These are phyloP conservation scores for Gorsachius goisagi DNA, from an alignment of 2,113 vertebrate species.

Conservation along the genomic window DNA sequence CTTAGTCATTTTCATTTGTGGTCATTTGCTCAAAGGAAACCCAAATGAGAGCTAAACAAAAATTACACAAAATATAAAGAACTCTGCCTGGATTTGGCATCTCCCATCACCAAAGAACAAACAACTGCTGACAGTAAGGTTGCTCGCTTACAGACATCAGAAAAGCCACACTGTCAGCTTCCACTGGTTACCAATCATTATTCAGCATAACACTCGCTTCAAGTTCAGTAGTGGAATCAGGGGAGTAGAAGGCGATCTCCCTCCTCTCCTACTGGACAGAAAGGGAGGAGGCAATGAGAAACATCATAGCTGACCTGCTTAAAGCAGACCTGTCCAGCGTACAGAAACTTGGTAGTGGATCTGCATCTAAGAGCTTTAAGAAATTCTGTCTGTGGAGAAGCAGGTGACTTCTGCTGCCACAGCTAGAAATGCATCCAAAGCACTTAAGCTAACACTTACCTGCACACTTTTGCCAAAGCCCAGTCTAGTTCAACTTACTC, in stretches of 20 bases:
- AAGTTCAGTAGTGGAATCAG: neutral
- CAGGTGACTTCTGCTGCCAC: neutral
- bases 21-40: neutral
- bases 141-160: neutral
- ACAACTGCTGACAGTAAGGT: neutral
- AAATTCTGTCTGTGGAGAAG: neutral
- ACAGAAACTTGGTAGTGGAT: neutral
- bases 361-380: neutral
- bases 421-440: neutral
- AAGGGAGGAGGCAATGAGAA: neutral
- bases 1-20: neutral
- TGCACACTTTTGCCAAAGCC: fast-evolving
- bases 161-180: neutral
- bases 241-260: neutral
- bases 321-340: neutral
- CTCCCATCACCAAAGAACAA: neutral
- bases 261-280: neutral
- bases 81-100: neutral
- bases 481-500: too few species aligned
- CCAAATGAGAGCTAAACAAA: neutral
- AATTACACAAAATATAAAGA: neutral
- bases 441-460: neutral
- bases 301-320: neutral
- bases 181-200: neutral
- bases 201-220: neutral